Base-by-base conservation (phyloP, 1,140 invertebrate species). In the Zophobas atratus region DNA sequence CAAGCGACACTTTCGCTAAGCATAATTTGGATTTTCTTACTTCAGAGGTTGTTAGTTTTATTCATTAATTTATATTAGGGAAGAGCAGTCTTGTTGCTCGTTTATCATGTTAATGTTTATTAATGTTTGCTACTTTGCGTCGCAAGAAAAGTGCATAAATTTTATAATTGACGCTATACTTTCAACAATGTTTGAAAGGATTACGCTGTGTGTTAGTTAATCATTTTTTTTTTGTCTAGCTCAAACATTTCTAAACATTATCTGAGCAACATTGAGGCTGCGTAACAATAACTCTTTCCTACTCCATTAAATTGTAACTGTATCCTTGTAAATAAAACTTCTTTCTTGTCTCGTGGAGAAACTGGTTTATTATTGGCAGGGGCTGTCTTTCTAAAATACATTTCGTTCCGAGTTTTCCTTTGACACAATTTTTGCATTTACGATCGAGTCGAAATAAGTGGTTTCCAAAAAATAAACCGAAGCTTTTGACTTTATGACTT, bases 241-340 rank as follows among this genome's bases (percentile, higher is more conserved):
- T 20, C 20, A 20, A 20, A 20, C 20, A 20, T 20, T 20, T 20
- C 20, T 20, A 20, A 20, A 20, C 20, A 20, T 20, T 20, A 20
- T 20, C 20, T 20, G 20, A 20, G 20, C 20, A 20, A 20, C 20
- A 20, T 60, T 60, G 35, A 4, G n/a, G 56, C 20, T 53, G 8
- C 8, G 1, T 60, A 60, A 35, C 34, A 34, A 57, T 34, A 57
- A 57, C 35, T 57, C 33, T 6, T n/a, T 39, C 34, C 35, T 60
- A 60, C 35, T 60, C 34, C 56, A 60, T 60, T 60, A 60, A 60
- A 60, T 6, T 35, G 56, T 60, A 60, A 60, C 56, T 36, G 56
- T 60, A 60, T 60, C 56, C 56, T 38, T 36, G 56, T 60, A 38
- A 60, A 60, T 60, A 60, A 60, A 60, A 60, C 34, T 60, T 20